Evolutionary conservation across 2,113 vertebrate genomes (phyloP), one percentile per base, ranked within the genome.

Genomic region (Gasterosteus aculeatus): DNA sequence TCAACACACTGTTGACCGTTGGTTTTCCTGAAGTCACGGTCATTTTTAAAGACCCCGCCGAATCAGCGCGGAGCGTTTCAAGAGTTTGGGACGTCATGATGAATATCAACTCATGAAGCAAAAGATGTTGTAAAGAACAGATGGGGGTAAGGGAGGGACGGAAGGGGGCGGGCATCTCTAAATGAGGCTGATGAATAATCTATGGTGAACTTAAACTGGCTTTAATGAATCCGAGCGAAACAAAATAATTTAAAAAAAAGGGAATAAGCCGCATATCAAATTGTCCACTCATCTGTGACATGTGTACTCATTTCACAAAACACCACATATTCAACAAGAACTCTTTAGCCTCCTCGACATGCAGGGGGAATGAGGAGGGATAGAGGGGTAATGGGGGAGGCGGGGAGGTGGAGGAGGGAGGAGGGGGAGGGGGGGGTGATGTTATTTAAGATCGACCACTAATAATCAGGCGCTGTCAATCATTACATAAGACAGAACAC

Each of bases 401-500:
- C 22, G 22, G 22, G 22, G 22, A 26, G 22, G 22, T 1, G 22
- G 22, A 33, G 7, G 35, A 7, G 56, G 63, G 49, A n/a, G 58
- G 65, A 16, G 10, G 31, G 14, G 16, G 62, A 72, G 71, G 47
- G 31, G 72, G 69, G 57, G 70, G 49, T 22, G 81, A 56, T 11
- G 54, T 16, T 69, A 4, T 67, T 72, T 72, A 8, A 56, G 79
- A 83, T 88, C 62, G 41, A 57, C 71, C 85, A 63, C 81, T 87
- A 86, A 90, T 91, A 64, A 85, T 82, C 76, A 85, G 85, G 62
- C 61, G 22, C 58, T 84, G 91, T 91, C 90, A 89, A 79, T 87
- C 87, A 90, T 92, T 89, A 88, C 84, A 90, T 91, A 92, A 92
- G 77, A 84, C 49, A 80, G 80, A 89, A 84, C 74, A 85, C 80